Conservation (phyloP, 2,113 vertebrate genomes). For the Elaphurus davidianus region DNA sequence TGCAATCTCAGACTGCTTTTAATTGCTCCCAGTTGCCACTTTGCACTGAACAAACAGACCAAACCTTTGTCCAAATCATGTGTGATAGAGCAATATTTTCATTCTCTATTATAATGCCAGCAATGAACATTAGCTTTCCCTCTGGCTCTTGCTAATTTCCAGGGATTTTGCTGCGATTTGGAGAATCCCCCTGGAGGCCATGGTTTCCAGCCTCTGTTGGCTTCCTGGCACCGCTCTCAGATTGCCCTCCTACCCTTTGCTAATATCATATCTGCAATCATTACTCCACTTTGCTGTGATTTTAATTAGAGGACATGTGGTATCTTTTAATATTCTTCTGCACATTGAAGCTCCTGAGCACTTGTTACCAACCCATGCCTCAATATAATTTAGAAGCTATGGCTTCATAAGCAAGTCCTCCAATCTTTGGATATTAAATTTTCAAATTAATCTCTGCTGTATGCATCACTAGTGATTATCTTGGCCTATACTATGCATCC, state of each 20-base stretch:
- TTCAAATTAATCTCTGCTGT: constrained; percentile 77
- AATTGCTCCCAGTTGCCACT: constrained; percentile 29
- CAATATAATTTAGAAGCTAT: constrained; percentile 70
- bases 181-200: not conserved
- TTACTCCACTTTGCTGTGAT: constrained; percentile 58
- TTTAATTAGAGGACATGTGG: constrained; percentile 72
- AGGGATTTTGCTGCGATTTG: constrained; percentile 45
- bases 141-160: constrained; percentile 48
- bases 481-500: constrained; percentile 70
- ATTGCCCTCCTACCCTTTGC: not conserved
- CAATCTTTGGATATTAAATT: constrained; percentile 76
- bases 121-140: constrained; percentile 30
- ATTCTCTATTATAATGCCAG: constrained; percentile 18
- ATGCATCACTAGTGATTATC: constrained; percentile 74
- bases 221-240: not conserved
- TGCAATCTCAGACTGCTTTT: not conserved
- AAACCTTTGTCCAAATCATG: constrained; percentile 51
- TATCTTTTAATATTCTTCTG: constrained; percentile 74
- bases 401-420: constrained; percentile 69
- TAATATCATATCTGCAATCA: constrained; percentile 61
- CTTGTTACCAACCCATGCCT: constrained; percentile 66
- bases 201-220: not conserved
- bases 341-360: constrained; percentile 56
- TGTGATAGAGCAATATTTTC: constrained; percentile 49
- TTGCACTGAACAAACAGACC: constrained; percentile 34